A percentile compares a stretch with the other conserved stretches of the same genome.
Evolutionary conservation across 2,113 vertebrate genomes (phyloP).

Genomic region (Ceratotherium simum): DNA sequence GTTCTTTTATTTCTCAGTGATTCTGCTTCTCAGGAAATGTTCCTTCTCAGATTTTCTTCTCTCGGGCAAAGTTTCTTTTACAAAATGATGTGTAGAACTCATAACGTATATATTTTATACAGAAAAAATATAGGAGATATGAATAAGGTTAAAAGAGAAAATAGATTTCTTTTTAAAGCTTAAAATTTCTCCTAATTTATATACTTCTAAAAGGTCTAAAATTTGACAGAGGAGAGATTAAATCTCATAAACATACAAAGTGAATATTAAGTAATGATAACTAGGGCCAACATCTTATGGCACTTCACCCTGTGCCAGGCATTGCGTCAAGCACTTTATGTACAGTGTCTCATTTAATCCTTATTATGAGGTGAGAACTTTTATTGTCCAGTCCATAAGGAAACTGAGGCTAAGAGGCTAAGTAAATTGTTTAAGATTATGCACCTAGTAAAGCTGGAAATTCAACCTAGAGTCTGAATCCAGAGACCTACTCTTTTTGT

Average conservation of each 20-base stretch:
- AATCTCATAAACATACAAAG: neutral
- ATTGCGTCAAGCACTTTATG: neutral
- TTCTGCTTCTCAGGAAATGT: neutral
- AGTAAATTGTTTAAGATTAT: neutral
- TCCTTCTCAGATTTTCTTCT: conserved; percentile 1
- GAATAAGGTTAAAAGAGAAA: neutral
- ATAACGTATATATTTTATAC: neutral
- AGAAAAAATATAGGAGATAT: neutral
- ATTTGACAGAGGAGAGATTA: neutral
- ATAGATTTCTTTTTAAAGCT: neutral
- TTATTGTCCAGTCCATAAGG: neutral
- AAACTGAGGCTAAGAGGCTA: neutral
- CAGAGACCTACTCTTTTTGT: neutral
- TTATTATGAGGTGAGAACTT: neutral
- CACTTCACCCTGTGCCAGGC: neutral
- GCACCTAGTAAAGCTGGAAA: neutral
- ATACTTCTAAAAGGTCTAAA: neutral
- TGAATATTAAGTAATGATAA: neutral
- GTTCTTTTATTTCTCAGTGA: neutral
- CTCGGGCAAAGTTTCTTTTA: neutral
- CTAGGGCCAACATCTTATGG: neutral
- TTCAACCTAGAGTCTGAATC: neutral
- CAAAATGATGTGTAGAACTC: neutral
- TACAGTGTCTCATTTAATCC: neutral
- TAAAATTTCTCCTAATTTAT: neutral